Percentiles rank a stretch among this genome's conserved stretches.
These are phyloP conservation scores for Cephalophus harveyi DNA, from an alignment of 2,113 vertebrate species.

Conservation along the genomic window DNA sequence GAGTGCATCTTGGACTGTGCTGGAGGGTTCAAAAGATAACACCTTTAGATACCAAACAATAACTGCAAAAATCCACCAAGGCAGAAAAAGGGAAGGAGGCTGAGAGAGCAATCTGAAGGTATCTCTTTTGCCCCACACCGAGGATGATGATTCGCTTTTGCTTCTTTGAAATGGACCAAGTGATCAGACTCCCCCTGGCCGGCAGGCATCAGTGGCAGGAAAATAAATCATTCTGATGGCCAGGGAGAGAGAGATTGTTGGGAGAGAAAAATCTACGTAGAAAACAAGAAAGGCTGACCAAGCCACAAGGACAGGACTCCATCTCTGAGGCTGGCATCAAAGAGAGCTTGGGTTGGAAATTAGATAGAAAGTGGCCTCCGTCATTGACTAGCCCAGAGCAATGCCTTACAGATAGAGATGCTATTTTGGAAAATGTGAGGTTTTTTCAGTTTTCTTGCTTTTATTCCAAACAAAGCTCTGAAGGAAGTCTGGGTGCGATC, in stretches of 20 bases:
- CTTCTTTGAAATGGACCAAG: constrained; percentile 72
- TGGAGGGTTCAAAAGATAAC: constrained; percentile 57
- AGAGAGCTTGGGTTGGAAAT: constrained; percentile 74
- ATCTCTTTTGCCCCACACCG: not conserved
- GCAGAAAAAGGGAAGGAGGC: not conserved
- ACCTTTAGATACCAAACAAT: constrained; percentile 52
- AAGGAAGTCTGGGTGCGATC: constrained; percentile 92
- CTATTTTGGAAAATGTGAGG: constrained; percentile 81
- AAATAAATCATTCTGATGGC: constrained; percentile 74
- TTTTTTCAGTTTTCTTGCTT: constrained; percentile 94
- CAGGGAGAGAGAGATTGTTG: constrained; percentile 58
- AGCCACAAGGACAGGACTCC: constrained; percentile 68
- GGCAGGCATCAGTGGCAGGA: constrained; percentile 65
- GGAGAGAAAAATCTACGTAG: constrained; percentile 66
- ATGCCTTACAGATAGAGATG: constrained; percentile 82
- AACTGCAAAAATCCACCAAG: constrained; percentile 33
- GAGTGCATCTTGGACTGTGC: constrained; percentile 38
- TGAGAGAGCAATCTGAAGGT: not conserved
- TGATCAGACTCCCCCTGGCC: constrained; percentile 62
- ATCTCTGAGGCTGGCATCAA: constrained; percentile 62
- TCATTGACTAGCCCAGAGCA: constrained; percentile 74
- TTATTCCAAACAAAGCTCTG: constrained; percentile 99
- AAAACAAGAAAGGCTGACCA: constrained; percentile 76
- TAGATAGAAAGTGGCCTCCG: constrained; percentile 77
- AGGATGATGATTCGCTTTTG: constrained; percentile 45